A percentile compares a stretch with the other conserved stretches of the same genome.
Evolutionary conservation across 2,888 invertebrate genomes (phyloP).

Genomic region (Pyrrhia umbra): DNA sequence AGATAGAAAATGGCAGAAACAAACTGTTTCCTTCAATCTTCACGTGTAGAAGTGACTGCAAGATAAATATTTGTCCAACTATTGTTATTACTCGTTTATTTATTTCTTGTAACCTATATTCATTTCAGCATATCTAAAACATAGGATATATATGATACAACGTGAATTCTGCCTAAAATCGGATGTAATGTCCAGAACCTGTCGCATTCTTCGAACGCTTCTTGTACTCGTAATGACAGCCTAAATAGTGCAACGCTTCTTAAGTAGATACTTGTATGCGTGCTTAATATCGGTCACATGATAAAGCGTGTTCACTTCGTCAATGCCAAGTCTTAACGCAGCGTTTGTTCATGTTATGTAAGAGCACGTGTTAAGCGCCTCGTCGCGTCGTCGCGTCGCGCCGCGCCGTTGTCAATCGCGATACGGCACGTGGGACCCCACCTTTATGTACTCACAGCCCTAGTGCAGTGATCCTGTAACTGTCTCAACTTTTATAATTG

Average conservation of each 20-base stretch:
- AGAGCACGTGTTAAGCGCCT: conserved; percentile 66
- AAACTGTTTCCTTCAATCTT: conserved; percentile 21
- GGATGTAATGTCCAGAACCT: too few species aligned
- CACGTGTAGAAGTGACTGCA: background rate
- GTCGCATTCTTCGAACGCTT: too few species aligned
- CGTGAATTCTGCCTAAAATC: too few species aligned
- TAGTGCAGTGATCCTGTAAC: conserved; percentile 64
- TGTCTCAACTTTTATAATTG: conserved; percentile 35
- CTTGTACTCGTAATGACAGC: conserved; percentile 4
- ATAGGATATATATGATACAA: too few species aligned
- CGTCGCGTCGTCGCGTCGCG: conserved; percentile 1
- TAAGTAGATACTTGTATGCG: conserved; percentile 10
- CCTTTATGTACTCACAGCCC: conserved; percentile 22
- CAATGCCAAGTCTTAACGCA: conserved; percentile 59
- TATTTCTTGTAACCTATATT: background rate
- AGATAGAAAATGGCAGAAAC: conserved; percentile 11
- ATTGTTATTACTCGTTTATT: background rate
- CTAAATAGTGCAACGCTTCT: conserved; percentile 14
- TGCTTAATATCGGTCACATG: conserved; percentile 53
- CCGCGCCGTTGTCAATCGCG: conserved; percentile 41
- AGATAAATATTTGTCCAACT: conserved; percentile 3
- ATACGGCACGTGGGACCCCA: conserved; percentile 67
- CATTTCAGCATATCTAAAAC: too few species aligned
- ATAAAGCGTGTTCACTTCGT: conserved; percentile 61
- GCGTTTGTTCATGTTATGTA: conserved; percentile 59